Conservation (phyloP, 2,797 vertebrate species). For the Oryzias sinensis region DNA sequence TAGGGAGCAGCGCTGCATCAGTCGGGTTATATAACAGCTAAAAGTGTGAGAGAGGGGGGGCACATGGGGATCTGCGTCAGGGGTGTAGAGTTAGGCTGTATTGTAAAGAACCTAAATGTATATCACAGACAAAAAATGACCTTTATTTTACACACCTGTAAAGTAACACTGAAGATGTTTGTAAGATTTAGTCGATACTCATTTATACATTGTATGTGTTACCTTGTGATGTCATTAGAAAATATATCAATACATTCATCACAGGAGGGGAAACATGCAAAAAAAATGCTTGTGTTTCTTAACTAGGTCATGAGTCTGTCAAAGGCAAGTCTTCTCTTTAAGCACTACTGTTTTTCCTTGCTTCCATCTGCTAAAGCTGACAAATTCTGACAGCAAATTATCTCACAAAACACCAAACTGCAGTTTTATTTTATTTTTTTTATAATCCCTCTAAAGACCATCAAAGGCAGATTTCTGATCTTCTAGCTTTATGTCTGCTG, state of each 20-base stretch:
- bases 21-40: slow-evolving; percentile 71
- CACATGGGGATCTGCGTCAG: slow-evolving; percentile 12
- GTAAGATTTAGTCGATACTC: too few species aligned
- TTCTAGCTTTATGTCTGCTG: slow-evolving; percentile 3
- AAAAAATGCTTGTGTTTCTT: slow-evolving; percentile 49
- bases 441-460: too few species aligned
- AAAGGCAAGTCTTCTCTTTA: slow-evolving; percentile 12
- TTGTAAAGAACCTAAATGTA: not conserved
- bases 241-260: too few species aligned
- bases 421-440: too few species aligned
- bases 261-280: slow-evolving; percentile 9
- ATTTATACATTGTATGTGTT: not conserved
- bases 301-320: slow-evolving; percentile 49
- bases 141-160: too few species aligned
- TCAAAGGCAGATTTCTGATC: slow-evolving; percentile 7
- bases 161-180: too few species aligned
- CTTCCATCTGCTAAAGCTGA: slow-evolving; percentile 6
- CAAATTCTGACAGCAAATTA: slow-evolving; percentile 16
- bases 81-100: slow-evolving; percentile 7
- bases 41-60: slow-evolving; percentile 32
- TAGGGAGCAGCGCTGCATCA: slow-evolving; percentile 72
- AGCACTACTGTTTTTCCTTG: slow-evolving; percentile 8
- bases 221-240: too few species aligned
- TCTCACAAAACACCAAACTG: slow-evolving; percentile 18
- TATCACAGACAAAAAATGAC: too few species aligned